Conservation (phyloP, 2,113 vertebrate species). For the Leptosomus discolor region DNA sequence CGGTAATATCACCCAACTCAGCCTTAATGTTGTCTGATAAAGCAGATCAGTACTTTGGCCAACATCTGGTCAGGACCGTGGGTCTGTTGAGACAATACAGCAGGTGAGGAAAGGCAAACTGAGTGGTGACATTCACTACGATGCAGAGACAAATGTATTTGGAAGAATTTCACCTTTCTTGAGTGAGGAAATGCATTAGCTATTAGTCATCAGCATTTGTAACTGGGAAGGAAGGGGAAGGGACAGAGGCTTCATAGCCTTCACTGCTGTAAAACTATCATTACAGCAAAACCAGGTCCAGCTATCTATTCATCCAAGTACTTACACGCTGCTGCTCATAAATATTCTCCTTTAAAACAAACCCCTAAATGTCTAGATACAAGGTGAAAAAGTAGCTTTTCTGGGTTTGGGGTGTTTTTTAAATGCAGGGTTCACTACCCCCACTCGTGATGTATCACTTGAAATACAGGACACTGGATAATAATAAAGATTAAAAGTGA, state of each 20-base stretch:
- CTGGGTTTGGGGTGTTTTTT: too few species aligned
- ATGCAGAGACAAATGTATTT: neutral
- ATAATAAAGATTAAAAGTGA: conserved; percentile 2
- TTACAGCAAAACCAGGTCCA: neutral
- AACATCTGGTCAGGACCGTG: neutral
- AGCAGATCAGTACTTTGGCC: neutral
- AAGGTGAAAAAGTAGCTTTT: neutral
- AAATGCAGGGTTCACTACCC: neutral
- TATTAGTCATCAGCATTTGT: conserved; percentile 21
- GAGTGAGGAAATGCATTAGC: neutral
- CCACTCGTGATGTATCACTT: neutral
- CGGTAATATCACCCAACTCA: neutral
- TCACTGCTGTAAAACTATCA: neutral
- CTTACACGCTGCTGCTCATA: neutral
- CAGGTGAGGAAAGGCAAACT: neutral
- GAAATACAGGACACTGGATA: neutral
- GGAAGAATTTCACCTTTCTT: conserved; percentile 4
- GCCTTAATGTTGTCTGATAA: neutral
- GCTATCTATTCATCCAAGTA: neutral
- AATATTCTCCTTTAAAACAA: neutral
- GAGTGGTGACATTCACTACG: neutral
- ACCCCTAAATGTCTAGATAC: neutral
- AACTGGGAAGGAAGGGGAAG: conserved; percentile 3
- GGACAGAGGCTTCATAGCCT: neutral
- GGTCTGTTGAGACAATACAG: neutral